Evolutionary conservation across 2,888 invertebrate genomes (phyloP).

Genomic region (Drosophila melanosoma): DNA sequence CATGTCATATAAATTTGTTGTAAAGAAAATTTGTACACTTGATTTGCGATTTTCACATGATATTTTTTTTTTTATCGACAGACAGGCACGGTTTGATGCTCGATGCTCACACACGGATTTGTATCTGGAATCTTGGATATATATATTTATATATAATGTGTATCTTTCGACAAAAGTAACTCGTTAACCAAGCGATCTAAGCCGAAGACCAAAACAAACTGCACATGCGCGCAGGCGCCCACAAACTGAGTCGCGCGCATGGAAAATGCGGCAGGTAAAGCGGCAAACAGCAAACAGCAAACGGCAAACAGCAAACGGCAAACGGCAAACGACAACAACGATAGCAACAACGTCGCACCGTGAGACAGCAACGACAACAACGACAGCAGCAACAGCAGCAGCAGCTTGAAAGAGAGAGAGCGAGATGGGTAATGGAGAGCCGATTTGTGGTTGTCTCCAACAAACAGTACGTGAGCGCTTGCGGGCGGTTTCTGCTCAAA

Average conservation of each 20-base stretch:
- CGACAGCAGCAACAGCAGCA: constrained; percentile 1
- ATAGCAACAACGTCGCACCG: constrained; percentile 25
- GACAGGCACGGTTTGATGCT: constrained; percentile 17
- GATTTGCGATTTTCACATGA: constrained; percentile 31
- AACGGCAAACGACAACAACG: constrained; percentile 25
- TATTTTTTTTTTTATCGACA: constrained; percentile 27
- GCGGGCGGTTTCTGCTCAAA: constrained; percentile 71
- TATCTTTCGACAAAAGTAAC: constrained; percentile 22
- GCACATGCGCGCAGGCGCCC: constrained; percentile 81
- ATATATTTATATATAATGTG: constrained; percentile 1
- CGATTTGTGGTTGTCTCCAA: constrained; percentile 31
- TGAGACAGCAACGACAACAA: constrained; percentile 32
- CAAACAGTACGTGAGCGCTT: constrained; percentile 56
- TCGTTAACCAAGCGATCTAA: constrained; percentile 41
- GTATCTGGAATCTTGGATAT: constrained; percentile 15
- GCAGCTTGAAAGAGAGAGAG: constrained; percentile 8
- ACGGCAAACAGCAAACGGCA: constrained; percentile 23
- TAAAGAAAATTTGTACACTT: constrained; percentile 27
- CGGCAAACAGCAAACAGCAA: constrained; percentile 26
- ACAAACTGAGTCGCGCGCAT: constrained; percentile 70
- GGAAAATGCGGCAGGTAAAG: constrained; percentile 73
- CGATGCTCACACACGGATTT: constrained; percentile 30
- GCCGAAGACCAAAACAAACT: constrained; percentile 64
- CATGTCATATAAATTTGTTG: not conserved
- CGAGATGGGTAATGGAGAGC: constrained; percentile 4